A percentile compares a stretch with the other conserved stretches of the same genome.
phyloP scores from a whole-genome alignment of 2,113 vertebrate species.

The Jaculus jaculus region DNA sequence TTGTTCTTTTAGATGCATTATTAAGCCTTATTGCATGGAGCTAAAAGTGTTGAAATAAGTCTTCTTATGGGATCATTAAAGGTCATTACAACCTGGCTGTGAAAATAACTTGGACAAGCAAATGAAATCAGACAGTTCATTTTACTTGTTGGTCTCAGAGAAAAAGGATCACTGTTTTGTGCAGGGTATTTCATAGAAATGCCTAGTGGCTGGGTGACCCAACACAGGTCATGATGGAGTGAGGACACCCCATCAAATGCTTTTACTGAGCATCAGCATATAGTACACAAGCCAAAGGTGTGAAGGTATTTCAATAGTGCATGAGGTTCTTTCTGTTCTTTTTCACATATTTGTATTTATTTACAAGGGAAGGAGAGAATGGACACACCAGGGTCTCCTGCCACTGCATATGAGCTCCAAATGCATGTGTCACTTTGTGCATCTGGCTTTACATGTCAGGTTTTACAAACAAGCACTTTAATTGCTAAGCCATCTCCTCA shows the following conservation, averaged over 20 bases:
- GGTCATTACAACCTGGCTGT: neutral
- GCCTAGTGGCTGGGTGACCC: rapidly evolving
- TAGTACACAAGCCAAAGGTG: neutral
- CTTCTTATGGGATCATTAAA: neutral
- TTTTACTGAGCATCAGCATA: neutral
- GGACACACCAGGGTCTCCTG: no score
- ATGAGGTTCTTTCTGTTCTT: no score
- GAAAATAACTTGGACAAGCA: neutral
- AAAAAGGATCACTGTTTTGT: neutral
- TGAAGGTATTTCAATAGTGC: neutral
- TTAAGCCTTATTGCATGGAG: neutral
- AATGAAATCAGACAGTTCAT: neutral
- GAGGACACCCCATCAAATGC: neutral
- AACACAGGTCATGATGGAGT: neutral
- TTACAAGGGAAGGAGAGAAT: no score
- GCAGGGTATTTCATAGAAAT: neutral
- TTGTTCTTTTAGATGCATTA: neutral
- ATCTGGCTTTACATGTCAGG: no score
- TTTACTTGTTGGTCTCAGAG: neutral
- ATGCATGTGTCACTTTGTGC: no score
- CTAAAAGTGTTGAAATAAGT: neutral
- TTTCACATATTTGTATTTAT: no score
- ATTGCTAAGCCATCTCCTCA: no score
- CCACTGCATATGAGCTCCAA: no score
- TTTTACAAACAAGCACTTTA: no score